A percentile compares a stretch with the other conserved stretches of the same genome.
Evolutionary conservation across 2,113 vertebrate genomes (phyloP).

Genomic region (Hippocampus zosterae): DNA sequence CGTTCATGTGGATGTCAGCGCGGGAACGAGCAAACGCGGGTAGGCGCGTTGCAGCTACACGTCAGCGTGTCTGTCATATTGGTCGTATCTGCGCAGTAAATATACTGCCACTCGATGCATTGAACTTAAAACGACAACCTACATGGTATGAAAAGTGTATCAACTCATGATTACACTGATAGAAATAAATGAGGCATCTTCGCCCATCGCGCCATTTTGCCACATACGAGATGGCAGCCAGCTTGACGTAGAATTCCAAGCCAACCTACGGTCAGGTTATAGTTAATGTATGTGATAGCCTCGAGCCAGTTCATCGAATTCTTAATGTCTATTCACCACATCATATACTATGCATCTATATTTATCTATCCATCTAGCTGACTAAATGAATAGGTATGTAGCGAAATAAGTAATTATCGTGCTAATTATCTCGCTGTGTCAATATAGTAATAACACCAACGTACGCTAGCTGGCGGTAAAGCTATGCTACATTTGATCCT

Average conservation of each 20-base stretch:
- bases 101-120: too few species aligned
- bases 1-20: slow-evolving; percentile 21
- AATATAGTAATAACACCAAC: not conserved
- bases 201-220: too few species aligned
- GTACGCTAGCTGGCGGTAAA: slow-evolving; percentile 29
- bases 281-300: too few species aligned
- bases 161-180: too few species aligned
- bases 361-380: not conserved
- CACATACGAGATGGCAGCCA: too few species aligned
- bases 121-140: too few species aligned
- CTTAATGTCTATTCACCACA: not conserved
- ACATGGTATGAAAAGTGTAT: too few species aligned
- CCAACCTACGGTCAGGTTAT: too few species aligned
- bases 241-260: too few species aligned
- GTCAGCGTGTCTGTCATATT: not conserved
- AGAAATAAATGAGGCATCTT: too few species aligned
- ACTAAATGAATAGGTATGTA: not conserved
- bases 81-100: not conserved
- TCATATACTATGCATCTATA: not conserved
- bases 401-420: not conserved
- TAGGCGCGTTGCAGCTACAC: not conserved
- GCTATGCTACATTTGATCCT: not conserved
- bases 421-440: not conserved
- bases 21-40: slow-evolving; percentile 46
- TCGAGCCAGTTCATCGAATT: too few species aligned